phyloP scores from a whole-genome alignment of 92 coral and sea anemone genomes.

The Meandrina meandrites region DNA sequence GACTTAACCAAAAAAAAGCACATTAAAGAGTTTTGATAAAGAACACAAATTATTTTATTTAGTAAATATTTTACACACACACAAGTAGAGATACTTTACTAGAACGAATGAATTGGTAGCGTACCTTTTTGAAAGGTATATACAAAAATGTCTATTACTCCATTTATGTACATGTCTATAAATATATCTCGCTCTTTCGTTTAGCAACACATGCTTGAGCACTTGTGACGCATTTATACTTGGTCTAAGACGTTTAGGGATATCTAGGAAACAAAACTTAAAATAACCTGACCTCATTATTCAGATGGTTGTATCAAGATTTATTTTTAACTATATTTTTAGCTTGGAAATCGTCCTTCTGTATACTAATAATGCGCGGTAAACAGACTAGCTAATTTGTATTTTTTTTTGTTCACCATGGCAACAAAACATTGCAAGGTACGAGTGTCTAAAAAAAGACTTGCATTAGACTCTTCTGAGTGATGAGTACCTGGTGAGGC shows the following conservation, averaged over 20 bases:
- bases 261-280: not conserved
- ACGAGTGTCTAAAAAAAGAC: not conserved
- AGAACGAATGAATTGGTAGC: conserved; percentile 13
- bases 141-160: not conserved
- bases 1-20: not conserved
- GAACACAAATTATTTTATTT: not conserved
- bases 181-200: not conserved
- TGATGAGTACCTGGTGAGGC: not conserved
- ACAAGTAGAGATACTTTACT: not conserved
- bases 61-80: not conserved
- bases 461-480: not conserved
- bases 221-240: not conserved
- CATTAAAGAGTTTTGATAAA: not conserved
- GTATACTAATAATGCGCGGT: not conserved
- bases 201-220: not conserved
- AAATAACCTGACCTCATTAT: not conserved
- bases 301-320: not conserved
- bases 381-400: not conserved
- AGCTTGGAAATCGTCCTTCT: not conserved
- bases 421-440: not conserved
- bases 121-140: conserved; percentile 22
- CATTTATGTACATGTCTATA: conserved; percentile 2
- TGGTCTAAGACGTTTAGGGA: not conserved
- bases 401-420: not conserved
- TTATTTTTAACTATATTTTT: not conserved